These are phyloP conservation scores for Minunthozetes semirufus DNA, from an alignment of 2,888 invertebrate species.

Conservation along the genomic window DNA sequence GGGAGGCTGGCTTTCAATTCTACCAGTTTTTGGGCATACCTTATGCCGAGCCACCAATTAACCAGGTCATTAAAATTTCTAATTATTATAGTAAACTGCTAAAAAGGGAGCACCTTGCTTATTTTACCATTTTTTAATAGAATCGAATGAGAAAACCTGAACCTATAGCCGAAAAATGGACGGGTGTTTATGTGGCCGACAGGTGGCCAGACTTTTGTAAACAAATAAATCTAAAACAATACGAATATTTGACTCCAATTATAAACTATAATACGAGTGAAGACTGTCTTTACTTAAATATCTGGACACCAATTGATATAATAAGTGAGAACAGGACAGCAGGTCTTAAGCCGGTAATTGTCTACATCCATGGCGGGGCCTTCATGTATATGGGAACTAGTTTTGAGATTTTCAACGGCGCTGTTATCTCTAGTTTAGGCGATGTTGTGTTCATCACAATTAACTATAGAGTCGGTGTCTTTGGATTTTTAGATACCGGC, in stretches of 20 bases:
- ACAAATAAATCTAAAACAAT: constrained; percentile 32
- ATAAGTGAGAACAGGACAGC: not conserved
- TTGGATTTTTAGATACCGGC: constrained; percentile 32
- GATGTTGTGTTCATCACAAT: constrained; percentile 34
- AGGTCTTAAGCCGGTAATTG: constrained; percentile 23
- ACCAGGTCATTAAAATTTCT: not conserved
- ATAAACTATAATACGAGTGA: constrained; percentile 20
- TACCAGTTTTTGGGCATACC: not conserved
- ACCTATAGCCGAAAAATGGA: not conserved
- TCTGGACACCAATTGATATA: constrained; percentile 28
- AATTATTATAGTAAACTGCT: no score
- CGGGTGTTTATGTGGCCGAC: not conserved
- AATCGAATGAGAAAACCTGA: not conserved
- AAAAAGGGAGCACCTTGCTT: no score
- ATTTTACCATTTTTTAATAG: not conserved
- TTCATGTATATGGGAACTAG: constrained; percentile 29
- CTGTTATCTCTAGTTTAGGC: constrained; percentile 5
- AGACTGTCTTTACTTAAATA: constrained; percentile 37
- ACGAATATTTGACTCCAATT: constrained; percentile 28
- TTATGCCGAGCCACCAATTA: not conserved
- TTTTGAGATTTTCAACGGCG: constrained; percentile 33
- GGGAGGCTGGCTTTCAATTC: not conserved
- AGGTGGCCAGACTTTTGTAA: constrained; percentile 25
- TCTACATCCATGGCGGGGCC: constrained; percentile 37
- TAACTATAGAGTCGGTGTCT: constrained; percentile 32